A percentile compares a stretch with the other conserved stretches of the same genome.
phyloP scores from a whole-genome alignment of 2,113 vertebrate genomes.

The Ptyas mucosa region DNA sequence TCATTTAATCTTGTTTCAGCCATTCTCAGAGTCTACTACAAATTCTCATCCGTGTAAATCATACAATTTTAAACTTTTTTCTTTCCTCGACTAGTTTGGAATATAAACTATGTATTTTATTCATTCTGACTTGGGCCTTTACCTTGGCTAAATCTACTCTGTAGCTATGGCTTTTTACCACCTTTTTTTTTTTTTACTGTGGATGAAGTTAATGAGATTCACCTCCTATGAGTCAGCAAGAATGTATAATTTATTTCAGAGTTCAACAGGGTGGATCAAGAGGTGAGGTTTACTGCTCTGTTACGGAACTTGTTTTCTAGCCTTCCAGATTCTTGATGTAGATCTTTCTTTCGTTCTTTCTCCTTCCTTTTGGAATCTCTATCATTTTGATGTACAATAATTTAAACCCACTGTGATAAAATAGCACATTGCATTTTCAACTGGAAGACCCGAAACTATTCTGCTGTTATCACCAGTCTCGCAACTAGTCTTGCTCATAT shows the following conservation, averaged over 20 bases:
- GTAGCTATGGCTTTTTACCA: background rate
- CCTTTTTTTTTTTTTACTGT: background rate
- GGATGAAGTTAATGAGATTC: slow-evolving; percentile 16
- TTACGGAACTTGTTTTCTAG: background rate
- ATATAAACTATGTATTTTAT: background rate
- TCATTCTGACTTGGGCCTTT: background rate
- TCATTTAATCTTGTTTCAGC: background rate
- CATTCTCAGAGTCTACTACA: background rate
- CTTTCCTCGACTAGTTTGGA: background rate
- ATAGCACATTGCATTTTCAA: background rate
- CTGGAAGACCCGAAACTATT: background rate
- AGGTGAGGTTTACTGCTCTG: background rate
- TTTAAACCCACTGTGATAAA: background rate
- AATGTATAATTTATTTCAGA: slow-evolving; percentile 25
- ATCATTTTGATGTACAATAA: background rate
- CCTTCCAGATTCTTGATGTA: background rate
- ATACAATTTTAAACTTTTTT: background rate
- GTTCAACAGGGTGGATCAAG: slow-evolving; percentile 20
- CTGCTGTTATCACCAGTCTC: background rate
- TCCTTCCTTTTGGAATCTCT: background rate
- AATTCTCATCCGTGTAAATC: background rate
- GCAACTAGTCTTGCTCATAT: background rate
- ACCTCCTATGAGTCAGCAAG: slow-evolving; percentile 17
- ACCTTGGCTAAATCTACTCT: background rate
- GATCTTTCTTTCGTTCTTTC: background rate